A percentile compares a stretch with the other conserved stretches of the same genome.
Evolutionary conservation across 1,140 invertebrate species (phyloP).

Genomic region (Pseudachorutes palmiensis): DNA sequence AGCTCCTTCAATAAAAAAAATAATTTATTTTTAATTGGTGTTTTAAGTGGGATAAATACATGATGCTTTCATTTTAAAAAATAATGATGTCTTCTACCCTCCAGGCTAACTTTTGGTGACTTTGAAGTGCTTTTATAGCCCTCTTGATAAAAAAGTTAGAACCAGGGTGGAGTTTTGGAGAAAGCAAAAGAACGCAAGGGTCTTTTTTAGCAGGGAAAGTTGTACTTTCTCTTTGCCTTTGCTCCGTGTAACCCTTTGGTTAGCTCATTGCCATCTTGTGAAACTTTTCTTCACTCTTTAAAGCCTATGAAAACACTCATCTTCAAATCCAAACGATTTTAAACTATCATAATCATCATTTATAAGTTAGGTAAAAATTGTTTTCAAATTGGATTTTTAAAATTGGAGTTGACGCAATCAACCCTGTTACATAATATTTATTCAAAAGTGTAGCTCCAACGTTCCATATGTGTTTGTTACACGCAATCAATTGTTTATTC

Average conservation of each 20-base stretch:
- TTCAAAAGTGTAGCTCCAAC: too few relatives aligned
- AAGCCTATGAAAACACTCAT: neutral
- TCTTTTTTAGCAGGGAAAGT: neutral
- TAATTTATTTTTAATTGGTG: too few relatives aligned
- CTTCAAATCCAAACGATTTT: neutral
- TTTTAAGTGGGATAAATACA: neutral
- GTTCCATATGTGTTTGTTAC: neutral
- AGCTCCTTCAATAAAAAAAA: too few relatives aligned
- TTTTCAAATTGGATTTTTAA: too few relatives aligned
- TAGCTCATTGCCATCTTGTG: constrained; percentile 29
- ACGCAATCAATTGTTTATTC: constrained; percentile 2
- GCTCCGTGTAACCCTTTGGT: neutral
- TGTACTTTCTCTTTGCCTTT: neutral
- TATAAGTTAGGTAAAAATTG: too few relatives aligned
- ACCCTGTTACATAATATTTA: too few relatives aligned
- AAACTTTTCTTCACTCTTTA: constrained; percentile 16
- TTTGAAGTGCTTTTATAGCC: neutral
- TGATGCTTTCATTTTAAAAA: neutral
- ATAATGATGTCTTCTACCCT: too few relatives aligned
- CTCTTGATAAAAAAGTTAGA: neutral
- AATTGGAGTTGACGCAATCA: too few relatives aligned
- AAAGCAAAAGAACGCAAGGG: neutral
- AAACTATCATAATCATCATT: too few relatives aligned
- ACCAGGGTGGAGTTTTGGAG: neutral
- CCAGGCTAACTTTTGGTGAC: too few relatives aligned